Conservation (phyloP, 2,797 vertebrate species). For the Nannoperca obscura region DNA sequence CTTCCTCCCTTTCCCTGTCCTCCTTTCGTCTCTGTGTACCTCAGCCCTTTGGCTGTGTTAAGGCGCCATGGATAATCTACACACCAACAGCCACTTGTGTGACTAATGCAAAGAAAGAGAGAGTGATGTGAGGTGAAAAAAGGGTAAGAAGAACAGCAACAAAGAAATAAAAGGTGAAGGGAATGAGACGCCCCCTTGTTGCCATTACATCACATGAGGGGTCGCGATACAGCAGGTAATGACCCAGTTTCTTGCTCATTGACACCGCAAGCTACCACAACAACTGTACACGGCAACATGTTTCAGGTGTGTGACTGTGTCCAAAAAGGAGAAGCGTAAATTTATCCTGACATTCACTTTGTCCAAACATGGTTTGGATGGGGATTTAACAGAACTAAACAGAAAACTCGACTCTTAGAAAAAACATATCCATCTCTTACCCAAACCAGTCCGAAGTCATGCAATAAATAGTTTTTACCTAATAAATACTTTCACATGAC, state of each 20-base stretch:
- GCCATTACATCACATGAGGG: slow-evolving; percentile 1
- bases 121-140: slow-evolving; percentile 16
- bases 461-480: neutral
- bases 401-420: neutral
- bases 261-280: neutral
- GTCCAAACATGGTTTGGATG: neutral
- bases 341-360: slow-evolving; percentile 19
- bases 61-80: slow-evolving; percentile 61
- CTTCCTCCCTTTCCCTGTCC: slow-evolving; percentile 23
- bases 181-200: slow-evolving; percentile 1
- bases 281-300: neutral
- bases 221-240: slow-evolving; percentile 9
- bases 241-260: slow-evolving; percentile 3
- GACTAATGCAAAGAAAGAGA: slow-evolving; percentile 56
- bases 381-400: neutral
- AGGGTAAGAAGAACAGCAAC: slow-evolving; percentile 33
- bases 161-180: slow-evolving; percentile 34
- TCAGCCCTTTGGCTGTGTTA: slow-evolving; percentile 43
- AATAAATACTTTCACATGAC: slow-evolving; percentile 4
- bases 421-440: neutral
- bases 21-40: slow-evolving; percentile 29
- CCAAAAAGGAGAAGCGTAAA: neutral
- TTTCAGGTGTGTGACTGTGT: neutral
- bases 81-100: slow-evolving; percentile 46
- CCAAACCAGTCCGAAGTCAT: neutral